Conservation (phyloP, 2,113 vertebrate genomes). For the Girardinichthys multiradiatus region DNA sequence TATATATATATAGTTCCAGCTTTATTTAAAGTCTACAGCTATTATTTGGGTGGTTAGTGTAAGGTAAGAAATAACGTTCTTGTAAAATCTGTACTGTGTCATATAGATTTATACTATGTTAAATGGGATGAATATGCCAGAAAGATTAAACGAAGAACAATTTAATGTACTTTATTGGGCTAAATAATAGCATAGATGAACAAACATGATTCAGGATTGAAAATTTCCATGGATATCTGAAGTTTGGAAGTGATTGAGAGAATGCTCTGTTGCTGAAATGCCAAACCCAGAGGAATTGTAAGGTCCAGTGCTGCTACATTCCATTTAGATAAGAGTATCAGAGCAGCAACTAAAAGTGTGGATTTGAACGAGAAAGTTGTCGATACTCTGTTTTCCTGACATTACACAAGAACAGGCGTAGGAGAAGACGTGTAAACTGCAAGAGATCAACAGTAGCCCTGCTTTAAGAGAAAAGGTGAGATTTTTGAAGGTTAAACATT, state of each 20-base stretch:
- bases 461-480: background rate
- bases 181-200: background rate
- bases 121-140: background rate
- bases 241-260: background rate
- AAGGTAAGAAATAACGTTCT: background rate
- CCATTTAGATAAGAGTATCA: background rate
- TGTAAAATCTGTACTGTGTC: background rate
- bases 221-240: background rate
- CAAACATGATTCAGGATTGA: background rate
- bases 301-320: background rate
- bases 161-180: background rate
- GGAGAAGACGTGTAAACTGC: slow-evolving; percentile 3
- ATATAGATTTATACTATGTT: background rate
- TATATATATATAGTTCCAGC: no score
- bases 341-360: background rate
- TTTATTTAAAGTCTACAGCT: no score
- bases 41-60: no score
- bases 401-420: background rate
- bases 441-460: background rate
- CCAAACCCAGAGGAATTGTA: background rate
- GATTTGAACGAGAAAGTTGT: background rate
- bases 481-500: background rate
- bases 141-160: background rate
- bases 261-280: background rate
- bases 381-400: background rate